Base-by-base conservation (phyloP, 2,888 invertebrate species). In the Parapristionchus giblindavisi region DNA sequence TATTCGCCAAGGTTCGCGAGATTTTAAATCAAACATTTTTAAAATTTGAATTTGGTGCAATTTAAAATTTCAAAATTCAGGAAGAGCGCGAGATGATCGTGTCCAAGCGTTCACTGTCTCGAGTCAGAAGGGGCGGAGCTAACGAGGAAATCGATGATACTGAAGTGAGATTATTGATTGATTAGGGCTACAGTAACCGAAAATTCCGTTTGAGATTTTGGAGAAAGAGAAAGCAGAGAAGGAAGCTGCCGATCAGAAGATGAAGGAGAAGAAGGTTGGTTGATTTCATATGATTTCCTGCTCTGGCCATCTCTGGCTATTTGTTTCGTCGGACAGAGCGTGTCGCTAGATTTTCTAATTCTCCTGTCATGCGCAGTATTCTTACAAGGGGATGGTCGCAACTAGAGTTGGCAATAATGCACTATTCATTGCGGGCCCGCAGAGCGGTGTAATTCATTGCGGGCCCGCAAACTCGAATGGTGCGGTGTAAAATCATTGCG, bases 1-100 rank as follows among this genome's bases (percentile, higher is more conserved):
- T 79, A 58, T 81, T 81, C 74, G 72, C 77, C 29, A 73, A 79
- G 52, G 77, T 75, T 3, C 43, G 75, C 24, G 3, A n/a, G n/a
- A n/a, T n/a, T n/a, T n/a, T n/a, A n/a, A n/a, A n/a, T n/a, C n/a
- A 14, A 11, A 48, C n/a, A n/a, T n/a, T n/a, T n/a, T n/a, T n/a
- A n/a, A n/a, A n/a, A n/a, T n/a, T n/a, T n/a, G n/a, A n/a, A n/a
- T n/a, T n/a, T n/a, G n/a, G n/a, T n/a, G n/a, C n/a, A n/a, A n/a
- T n/a, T n/a, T n/a, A n/a, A n/a, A 48, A 14, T 21, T 48, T 14
- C 21, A 11, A 48, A 48, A 43, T 72, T 56, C 38, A 74, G 76
- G 81, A 81, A 52, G 79, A 79, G 34, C 77, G 81, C 40, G 81
- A 81, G 70, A 74, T 81, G 32, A 75, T 78, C 48, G 75, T 77